Evolutionary conservation across 2,113 vertebrate species (phyloP).

Genomic region (Perognathus longimembris): DNA sequence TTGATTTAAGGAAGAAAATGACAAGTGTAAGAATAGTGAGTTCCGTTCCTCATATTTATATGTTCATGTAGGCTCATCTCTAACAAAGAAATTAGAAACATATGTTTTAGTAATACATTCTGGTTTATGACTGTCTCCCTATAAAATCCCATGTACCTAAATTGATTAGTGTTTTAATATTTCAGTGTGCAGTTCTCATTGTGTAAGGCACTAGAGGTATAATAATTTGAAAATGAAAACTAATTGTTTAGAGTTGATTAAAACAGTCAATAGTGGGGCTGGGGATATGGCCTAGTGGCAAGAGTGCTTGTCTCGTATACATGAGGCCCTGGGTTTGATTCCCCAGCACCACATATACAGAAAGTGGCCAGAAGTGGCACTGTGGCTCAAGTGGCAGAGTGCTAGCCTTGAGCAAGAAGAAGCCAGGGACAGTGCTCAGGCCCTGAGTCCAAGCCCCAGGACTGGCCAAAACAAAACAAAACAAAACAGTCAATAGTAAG

Average conservation of each 20-base stretch:
- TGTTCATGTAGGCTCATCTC: conserved; percentile 11
- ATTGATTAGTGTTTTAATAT: not conserved
- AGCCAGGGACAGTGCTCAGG: too few species aligned
- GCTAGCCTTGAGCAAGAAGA: too few species aligned
- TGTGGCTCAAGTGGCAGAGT: too few species aligned
- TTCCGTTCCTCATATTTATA: conserved; percentile 39
- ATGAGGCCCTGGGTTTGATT: too few species aligned
- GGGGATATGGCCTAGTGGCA: too few species aligned
- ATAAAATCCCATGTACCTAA: conserved; percentile 53
- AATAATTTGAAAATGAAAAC: conserved; percentile 29
- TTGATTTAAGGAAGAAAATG: conserved; percentile 58
- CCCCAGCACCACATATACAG: too few species aligned
- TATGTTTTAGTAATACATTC: not conserved
- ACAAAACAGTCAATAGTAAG: not conserved
- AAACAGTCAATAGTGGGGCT: not conserved
- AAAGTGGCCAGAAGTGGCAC: too few species aligned
- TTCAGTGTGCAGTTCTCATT: not conserved
- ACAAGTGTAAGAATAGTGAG: conserved; percentile 50
- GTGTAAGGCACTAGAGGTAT: not conserved
- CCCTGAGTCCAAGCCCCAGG: too few species aligned
- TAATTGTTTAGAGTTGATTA: conserved; percentile 39
- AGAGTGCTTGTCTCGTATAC: too few species aligned
- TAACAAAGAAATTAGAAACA: conserved; percentile 49
- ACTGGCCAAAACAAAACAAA: too few species aligned
- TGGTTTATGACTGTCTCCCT: conserved; percentile 36